A percentile compares a stretch with the other conserved stretches of the same genome.
Evolutionary conservation across 1,140 invertebrate species (phyloP).

Genomic region (Zaprionus camerounensis): DNA sequence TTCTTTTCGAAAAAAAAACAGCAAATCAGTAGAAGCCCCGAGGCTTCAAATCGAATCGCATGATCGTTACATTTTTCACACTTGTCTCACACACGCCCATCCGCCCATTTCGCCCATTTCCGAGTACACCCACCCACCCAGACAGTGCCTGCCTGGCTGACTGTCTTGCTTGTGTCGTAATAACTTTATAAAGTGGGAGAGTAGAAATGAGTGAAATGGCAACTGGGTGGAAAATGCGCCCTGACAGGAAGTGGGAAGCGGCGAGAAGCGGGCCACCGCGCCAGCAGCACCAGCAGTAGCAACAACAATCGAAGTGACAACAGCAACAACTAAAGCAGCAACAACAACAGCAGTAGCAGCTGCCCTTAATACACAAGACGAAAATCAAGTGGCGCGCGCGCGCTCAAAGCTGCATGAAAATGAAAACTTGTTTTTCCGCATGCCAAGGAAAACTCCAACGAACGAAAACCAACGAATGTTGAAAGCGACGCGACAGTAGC

Average conservation of each 20-base stretch:
- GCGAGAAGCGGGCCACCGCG: not conserved
- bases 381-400: slow-evolving; percentile 61
- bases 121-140: slow-evolving; percentile 63
- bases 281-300: not conserved
- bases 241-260: slow-evolving; percentile 33
- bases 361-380: slow-evolving; percentile 52
- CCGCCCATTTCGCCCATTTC: slow-evolving; percentile 43
- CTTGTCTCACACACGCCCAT: slow-evolving; percentile 41
- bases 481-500: slow-evolving; percentile 43
- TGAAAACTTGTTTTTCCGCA: slow-evolving; percentile 79
- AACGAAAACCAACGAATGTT: slow-evolving; percentile 33
- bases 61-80: slow-evolving; percentile 67
- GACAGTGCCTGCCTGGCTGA: not conserved
- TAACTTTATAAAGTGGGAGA: slow-evolving; percentile 66
- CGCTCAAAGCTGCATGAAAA: slow-evolving; percentile 58
- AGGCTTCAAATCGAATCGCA: slow-evolving; percentile 39
- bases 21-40: not conserved
- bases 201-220: slow-evolving; percentile 49
- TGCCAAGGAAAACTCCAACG: slow-evolving; percentile 57
- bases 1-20: not conserved
- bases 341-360: not conserved
- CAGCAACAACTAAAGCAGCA: slow-evolving; percentile 9
- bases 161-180: slow-evolving; percentile 47
- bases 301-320: slow-evolving; percentile 13
- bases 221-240: slow-evolving; percentile 22